Evolutionary conservation across 2,888 invertebrate genomes (phyloP), one percentile per base, ranked within the genome.

Genomic region (Hypomecis atomaria): DNA sequence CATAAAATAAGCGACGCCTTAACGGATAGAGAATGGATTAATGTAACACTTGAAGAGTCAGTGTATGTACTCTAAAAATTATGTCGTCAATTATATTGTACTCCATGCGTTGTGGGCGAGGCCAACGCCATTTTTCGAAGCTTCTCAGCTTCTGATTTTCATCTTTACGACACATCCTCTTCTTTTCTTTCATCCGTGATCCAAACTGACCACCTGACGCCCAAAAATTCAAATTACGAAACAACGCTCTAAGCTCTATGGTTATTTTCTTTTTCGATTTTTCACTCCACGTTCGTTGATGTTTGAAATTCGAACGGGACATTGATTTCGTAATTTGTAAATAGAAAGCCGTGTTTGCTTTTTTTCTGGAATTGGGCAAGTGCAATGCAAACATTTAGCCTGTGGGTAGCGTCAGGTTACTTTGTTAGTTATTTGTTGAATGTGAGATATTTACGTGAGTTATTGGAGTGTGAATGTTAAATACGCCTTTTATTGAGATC

Each of bases 281-380:
- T 54, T 54, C 11, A 5, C 13, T 37, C 11, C 34, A 38, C 11
- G 49, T 59, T 62, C 67, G 69, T 70, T 71, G 45, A 36, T 54
- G 67, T 75, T 76, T 66, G 69, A 72, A 75, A 69, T 70, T 59
- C 60, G 68, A 75, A 73, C 71, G 67, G 69, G 68, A 69, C 70
- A 65, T 67, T 60, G 62, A 59, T 66, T 66, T 54, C 68, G 64
- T 67, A 65, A 65, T 67, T 67, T 67, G 67, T 68, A 72, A 72
- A 72, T 72, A 70, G 72, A 72, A 71, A 67, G 70, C 65, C 58
- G 8, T 70, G 65, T 67, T 69, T 67, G 54, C 65, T 69, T 70
- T 70, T 68, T 66, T 70, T 54, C 23, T 53, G 45, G 61, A 53
- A 38, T 40, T 59, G 38, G 57, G 8, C 66, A 62, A 68, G 62